phyloP scores from a whole-genome alignment of 2,113 vertebrate species.

The Dipodomys merriami region DNA sequence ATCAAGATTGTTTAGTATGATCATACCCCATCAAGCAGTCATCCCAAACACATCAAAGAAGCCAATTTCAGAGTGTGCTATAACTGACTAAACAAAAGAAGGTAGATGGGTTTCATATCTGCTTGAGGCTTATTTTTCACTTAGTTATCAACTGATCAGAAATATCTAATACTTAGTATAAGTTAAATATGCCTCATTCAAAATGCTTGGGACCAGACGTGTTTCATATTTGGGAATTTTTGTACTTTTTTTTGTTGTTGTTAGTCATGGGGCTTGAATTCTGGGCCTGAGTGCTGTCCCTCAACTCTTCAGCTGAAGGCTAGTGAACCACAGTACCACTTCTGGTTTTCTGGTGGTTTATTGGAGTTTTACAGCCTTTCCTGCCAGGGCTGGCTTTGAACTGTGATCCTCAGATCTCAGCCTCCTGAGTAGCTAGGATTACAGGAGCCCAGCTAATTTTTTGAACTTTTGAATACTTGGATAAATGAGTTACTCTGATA shows the following conservation, averaged over 20 bases:
- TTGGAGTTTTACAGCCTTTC: too few species aligned
- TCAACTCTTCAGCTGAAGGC: too few species aligned
- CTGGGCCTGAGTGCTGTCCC: too few species aligned
- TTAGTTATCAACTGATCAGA: background rate
- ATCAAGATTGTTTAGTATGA: background rate
- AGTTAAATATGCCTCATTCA: background rate
- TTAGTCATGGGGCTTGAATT: too few species aligned
- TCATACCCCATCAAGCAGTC: background rate
- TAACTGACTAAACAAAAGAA: background rate
- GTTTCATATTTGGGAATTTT: background rate
- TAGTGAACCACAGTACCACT: too few species aligned
- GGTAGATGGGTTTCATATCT: background rate
- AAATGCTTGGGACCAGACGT: background rate
- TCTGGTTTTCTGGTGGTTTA: too few species aligned
- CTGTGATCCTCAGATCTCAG: too few species aligned
- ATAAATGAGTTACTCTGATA: background rate
- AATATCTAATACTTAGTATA: background rate
- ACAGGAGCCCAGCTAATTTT: too few species aligned
- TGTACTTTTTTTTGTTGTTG: too few species aligned
- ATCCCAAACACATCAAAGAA: background rate
- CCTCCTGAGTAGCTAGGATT: too few species aligned
- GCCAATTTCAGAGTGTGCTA: background rate
- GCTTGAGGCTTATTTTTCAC: background rate
- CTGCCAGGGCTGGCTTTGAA: too few species aligned
- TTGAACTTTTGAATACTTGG: background rate